Evolutionary conservation across 2,113 vertebrate genomes (phyloP).

Genomic region (Pogonocichla stellata): DNA sequence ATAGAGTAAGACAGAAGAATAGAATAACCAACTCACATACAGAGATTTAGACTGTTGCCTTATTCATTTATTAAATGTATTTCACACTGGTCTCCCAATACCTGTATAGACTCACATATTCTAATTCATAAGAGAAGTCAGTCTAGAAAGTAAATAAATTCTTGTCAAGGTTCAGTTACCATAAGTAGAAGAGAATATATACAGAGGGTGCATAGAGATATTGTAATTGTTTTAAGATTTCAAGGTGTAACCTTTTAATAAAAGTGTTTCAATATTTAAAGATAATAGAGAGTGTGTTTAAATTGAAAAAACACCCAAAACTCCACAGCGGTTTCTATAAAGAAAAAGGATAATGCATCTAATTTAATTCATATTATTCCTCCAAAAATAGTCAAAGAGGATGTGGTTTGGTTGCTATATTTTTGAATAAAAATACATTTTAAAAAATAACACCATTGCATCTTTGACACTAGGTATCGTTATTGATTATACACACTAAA

Average conservation of each 20-base stretch:
- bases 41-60: not conserved
- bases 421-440: not conserved
- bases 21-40: not conserved
- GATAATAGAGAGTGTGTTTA: not conserved
- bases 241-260: not conserved
- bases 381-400: not conserved
- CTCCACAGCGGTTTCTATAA: not conserved
- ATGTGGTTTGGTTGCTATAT: not conserved
- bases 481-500: not conserved
- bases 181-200: not conserved
- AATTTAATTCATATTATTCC: not conserved
- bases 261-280: not conserved
- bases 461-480: fast-evolving
- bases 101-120: not conserved
- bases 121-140: not conserved
- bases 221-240: not conserved
- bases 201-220: not conserved
- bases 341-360: not conserved
- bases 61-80: not conserved
- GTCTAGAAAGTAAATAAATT: not conserved
- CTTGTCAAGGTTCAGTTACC: not conserved
- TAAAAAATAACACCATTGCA: fast-evolving
- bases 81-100: not conserved
- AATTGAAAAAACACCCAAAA: not conserved
- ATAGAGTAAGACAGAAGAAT: not conserved